phyloP scores from a whole-genome alignment of 2,888 invertebrate species.

The Linyphia triangularis region DNA sequence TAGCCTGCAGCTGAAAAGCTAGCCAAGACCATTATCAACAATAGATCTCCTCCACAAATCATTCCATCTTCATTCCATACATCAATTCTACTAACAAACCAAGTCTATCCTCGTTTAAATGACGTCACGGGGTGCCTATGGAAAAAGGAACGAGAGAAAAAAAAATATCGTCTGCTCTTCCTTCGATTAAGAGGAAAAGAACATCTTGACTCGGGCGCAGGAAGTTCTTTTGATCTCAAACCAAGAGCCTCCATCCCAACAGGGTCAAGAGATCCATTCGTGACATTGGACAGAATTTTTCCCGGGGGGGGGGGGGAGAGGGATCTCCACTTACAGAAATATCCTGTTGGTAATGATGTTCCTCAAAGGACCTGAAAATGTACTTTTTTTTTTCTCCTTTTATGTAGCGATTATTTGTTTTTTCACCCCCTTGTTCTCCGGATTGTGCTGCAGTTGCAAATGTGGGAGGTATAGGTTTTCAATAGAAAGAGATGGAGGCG shows the following conservation, averaged over 20 bases:
- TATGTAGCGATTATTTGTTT: constrained; percentile 4
- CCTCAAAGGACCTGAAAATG: constrained; percentile 40
- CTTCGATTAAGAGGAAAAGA: constrained; percentile 49
- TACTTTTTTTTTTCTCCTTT: constrained; percentile 6
- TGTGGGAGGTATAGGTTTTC: constrained; percentile 37
- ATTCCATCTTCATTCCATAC: background rate
- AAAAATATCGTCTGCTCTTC: constrained; percentile 6
- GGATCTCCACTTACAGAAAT: constrained; percentile 31
- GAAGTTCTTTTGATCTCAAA: constrained; percentile 45
- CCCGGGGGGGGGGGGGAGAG: background rate
- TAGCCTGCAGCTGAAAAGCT: background rate
- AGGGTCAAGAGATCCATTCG: constrained; percentile 52
- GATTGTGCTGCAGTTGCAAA: background rate
- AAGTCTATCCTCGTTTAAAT: constrained; percentile 9
- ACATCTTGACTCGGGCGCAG: constrained; percentile 21
- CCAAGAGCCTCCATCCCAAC: constrained; percentile 1
- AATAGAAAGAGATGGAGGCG: no score
- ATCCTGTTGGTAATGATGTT: constrained; percentile 63
- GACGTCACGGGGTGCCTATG: constrained; percentile 16
- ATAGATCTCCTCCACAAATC: background rate
- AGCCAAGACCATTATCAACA: constrained; percentile 14
- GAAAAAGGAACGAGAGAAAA: background rate
- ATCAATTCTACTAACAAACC: constrained; percentile 1
- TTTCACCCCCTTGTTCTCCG: background rate
- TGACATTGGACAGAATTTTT: constrained; percentile 22